Evolutionary conservation across 1,140 invertebrate species (phyloP).

Genomic region (Grapholita molesta): DNA sequence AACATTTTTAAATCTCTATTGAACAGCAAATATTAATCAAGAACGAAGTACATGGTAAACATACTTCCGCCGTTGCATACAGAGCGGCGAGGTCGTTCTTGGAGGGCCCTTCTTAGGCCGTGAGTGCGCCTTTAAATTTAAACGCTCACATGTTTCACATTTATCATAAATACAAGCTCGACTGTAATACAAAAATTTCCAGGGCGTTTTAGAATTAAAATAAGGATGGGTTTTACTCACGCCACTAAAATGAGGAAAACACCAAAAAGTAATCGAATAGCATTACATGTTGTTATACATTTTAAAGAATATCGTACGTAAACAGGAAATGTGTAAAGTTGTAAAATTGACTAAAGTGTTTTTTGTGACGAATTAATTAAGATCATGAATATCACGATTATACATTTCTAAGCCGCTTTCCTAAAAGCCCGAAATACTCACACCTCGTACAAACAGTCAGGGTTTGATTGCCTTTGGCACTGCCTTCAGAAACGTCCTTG

Average conservation of each 20-base stretch:
- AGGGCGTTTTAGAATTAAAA: neutral
- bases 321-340: neutral
- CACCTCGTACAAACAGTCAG: neutral
- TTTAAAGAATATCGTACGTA: neutral
- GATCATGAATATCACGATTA: too few species aligned
- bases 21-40: constrained; percentile 15
- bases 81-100: constrained; percentile 8
- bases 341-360: too few species aligned
- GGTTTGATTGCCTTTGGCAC: neutral
- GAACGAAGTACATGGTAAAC: constrained; percentile 3
- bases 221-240: neutral
- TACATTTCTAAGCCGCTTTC: too few species aligned
- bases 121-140: constrained; percentile 1
- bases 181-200: neutral
- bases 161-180: neutral
- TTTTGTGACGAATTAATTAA: too few species aligned
- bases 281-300: too few species aligned
- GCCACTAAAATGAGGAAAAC: neutral
- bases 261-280: too few species aligned
- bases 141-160: neutral
- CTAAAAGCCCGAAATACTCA: too few species aligned
- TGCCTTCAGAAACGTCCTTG: neutral
- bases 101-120: constrained; percentile 4
- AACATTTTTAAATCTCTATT: constrained; percentile 14
- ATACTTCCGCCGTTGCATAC: constrained; percentile 6